These are phyloP conservation scores for Clanis bilineata DNA, from an alignment of 2,888 invertebrate genomes.

Conservation along the genomic window DNA sequence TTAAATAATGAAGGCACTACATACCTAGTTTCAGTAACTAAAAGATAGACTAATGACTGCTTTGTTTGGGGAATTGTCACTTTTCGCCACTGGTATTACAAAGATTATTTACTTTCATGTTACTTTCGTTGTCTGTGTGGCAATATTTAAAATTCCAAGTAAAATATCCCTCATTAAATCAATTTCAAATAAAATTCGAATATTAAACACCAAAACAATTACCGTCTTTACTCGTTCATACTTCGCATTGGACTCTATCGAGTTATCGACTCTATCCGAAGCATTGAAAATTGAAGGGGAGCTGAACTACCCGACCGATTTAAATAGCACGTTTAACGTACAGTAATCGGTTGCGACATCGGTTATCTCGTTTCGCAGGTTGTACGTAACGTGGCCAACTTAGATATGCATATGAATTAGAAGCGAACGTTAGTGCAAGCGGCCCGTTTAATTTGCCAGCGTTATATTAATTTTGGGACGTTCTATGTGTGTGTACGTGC, in stretches of 20 bases:
- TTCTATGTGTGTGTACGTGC: not conserved
- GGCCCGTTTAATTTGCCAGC: constrained; percentile 62
- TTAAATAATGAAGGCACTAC: too few species aligned
- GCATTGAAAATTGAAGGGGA: constrained; percentile 45
- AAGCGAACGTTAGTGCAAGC: constrained; percentile 36
- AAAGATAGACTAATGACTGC: too few species aligned
- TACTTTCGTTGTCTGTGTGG: too few species aligned
- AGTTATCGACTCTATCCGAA: too few species aligned
- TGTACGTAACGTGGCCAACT: constrained; percentile 51
- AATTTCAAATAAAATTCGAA: too few species aligned
- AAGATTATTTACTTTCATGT: too few species aligned
- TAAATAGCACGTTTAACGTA: constrained; percentile 34
- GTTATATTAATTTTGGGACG: constrained; percentile 67
- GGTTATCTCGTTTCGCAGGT: constrained; percentile 45
- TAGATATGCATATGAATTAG: constrained; percentile 56
- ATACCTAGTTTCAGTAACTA: too few species aligned
- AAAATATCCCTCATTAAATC: too few species aligned
- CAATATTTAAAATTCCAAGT: too few species aligned
- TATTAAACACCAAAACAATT: constrained; percentile 35
- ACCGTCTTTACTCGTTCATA: constrained; percentile 46
- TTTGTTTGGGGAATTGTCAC: too few species aligned
- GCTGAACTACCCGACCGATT: constrained; percentile 48
- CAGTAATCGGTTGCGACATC: constrained; percentile 25
- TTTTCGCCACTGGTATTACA: too few species aligned
- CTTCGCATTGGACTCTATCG: too few species aligned